These are phyloP conservation scores for Zaprionus nigranus DNA, from an alignment of 1,140 invertebrate genomes.

Conservation along the genomic window DNA sequence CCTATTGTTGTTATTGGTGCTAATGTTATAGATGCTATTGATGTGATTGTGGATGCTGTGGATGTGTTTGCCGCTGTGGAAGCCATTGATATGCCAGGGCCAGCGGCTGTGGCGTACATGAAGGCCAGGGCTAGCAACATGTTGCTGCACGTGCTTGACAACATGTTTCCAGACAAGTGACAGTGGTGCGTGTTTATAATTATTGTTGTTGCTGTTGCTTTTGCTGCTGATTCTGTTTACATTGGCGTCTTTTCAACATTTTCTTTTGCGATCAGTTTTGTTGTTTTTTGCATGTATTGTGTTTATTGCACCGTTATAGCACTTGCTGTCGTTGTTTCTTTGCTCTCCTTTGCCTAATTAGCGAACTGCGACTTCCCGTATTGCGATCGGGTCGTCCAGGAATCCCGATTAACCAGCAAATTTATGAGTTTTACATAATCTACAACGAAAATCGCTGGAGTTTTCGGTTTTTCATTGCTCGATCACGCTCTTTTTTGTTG, in stretches of 20 bases:
- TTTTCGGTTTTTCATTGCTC: conserved; percentile 10
- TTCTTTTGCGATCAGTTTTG: conserved; percentile 33
- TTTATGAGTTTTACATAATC: conserved; percentile 71
- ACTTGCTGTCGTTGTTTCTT: conserved; percentile 30
- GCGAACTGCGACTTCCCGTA: conserved; percentile 28
- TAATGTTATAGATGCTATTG: not conserved
- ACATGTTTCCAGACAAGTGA: conserved; percentile 43
- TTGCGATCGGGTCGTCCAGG: conserved; percentile 34
- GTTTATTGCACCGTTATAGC: conserved; percentile 54
- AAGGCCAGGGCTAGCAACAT: conserved; percentile 34
- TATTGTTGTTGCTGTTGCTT: conserved; percentile 29
- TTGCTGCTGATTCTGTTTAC: conserved; percentile 38
- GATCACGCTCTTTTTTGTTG: conserved; percentile 2
- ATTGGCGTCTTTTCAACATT: conserved; percentile 51
- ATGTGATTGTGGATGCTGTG: not conserved
- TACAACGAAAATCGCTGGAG: conserved; percentile 57
- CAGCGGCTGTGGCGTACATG: not conserved
- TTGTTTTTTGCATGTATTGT: conserved; percentile 27
- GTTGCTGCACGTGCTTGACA: conserved; percentile 22
- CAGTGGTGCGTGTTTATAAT: conserved; percentile 37
- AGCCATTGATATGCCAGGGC: not conserved
- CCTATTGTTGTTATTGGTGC: not conserved
- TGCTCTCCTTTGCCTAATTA: conserved; percentile 53
- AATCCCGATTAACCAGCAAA: conserved; percentile 64
- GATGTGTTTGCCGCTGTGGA: not conserved